Evolutionary conservation across 2,888 invertebrate species (phyloP), one percentile per base, ranked within the genome.

Genomic region (Drosophila pegasa): DNA sequence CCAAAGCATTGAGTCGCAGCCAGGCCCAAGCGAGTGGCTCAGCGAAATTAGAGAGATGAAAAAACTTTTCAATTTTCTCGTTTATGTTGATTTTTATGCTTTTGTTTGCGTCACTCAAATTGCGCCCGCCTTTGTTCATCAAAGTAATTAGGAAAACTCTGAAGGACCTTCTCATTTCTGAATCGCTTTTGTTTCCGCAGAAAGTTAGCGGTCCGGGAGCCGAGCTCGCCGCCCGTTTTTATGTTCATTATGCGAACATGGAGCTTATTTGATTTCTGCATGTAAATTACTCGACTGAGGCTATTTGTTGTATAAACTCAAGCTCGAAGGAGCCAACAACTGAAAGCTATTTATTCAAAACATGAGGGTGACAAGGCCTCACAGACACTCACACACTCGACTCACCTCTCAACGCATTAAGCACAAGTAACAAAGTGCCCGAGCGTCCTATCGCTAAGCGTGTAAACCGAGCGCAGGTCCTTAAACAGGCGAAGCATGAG

Each of bases 81-180:
- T 68, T 75, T 71, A 58, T 87, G 85, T 78, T 76, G 75, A 65
- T 73, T 78, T 71, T 71, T 62, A 65, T 52, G 60, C 84, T 78
- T 80, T 82, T 88, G 78, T 87, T 89, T 89, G 80, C 80, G 57
- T 77, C 72, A 75, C 75, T 75, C 82, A 80, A 81, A 77, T 85
- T 69, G 67, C 69, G 57, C 12, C 50, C 57, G 78, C 81, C 81
- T 84, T 89, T 87, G 88, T 88, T 75, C 88, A 71, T 85, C 88
- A 88, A 89, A 81, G 85, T 88, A 88, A 88, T 88, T 88, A 88
- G 89, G 71, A 73, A 68, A 82, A 76, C 61, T 87, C 74, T 71
- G 58, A 84, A 87, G 80, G 68, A 82, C 85, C 73, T 75, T 70
- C 65, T 62, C 79, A 74, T 69, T 65, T 48, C 47, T 48, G 55